Base-by-base conservation (phyloP, 2,888 invertebrate genomes). In the Drosophila vallismaia region DNA sequence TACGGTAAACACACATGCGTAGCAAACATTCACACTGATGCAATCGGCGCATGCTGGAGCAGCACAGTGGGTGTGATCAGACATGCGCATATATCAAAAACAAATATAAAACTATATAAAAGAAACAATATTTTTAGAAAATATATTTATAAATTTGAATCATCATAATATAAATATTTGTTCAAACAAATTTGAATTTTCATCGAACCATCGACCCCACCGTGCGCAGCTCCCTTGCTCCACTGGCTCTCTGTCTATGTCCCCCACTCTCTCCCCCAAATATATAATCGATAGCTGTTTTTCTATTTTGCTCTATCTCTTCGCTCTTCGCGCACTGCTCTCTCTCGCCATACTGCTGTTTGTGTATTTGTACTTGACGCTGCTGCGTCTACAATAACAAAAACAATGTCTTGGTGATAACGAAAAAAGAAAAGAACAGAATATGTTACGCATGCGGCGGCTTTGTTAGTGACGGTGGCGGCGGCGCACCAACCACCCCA, bases 391-490 rank as follows among this genome's bases (percentile, higher is more conserved):
- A 71, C 68, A 75, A 71, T 72, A 71, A 68, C 76, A 74, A 68
- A 74, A 73, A 68, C 76, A 74, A 68, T 55, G 59, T 57, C 44
- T 44, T 24, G 44, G 38, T 57, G 71, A 81, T 77, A 79, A 66
- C 53, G 46, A 46, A 45, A n/a, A n/a, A 53, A 62, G 7, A n/a
- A 36, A 10, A 10, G 24, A 52, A 53, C 74, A 62, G 55, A 51
- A 62, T 66, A 74, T 70, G 83, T 74, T 83, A 83, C 82, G 82
- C 82, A 82, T 82, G 82, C 82, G 82, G 80, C 67, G 76, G 74
- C 50, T 44, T 48, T 63, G 44, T 48, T 45, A 57, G 42, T 59
- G 55, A 64, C 79, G 79, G 42, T 59, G 55, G 68, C 79, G 79
- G 70, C 79, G 79, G 79, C 79, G 81, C 79, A 79, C 19, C 56